Evolutionary conservation across 2,797 vertebrate species (phyloP).

Genomic region (Eulemur rubriventer): DNA sequence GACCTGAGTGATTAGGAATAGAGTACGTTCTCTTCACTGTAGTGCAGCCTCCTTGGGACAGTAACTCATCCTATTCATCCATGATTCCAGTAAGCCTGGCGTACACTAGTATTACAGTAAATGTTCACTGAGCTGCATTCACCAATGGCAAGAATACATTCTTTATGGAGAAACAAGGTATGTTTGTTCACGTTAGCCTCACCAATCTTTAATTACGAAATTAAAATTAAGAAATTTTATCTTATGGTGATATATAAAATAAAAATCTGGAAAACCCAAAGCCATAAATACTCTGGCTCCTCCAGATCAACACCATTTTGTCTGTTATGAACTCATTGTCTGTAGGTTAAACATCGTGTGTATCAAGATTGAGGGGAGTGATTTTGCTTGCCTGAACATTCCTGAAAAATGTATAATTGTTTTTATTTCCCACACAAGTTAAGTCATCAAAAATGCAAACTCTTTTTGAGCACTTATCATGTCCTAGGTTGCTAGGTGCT

Average conservation of each 20-base stretch:
- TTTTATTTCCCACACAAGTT: not conserved
- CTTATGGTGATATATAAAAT: not conserved
- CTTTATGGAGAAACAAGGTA: not conserved
- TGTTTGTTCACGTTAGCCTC: not conserved
- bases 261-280: not conserved
- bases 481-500: not conserved
- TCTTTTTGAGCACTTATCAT: not conserved
- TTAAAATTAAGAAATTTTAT: not conserved
- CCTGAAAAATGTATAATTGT: not conserved
- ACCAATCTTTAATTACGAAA: too few relatives aligned
- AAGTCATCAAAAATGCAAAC: not conserved
- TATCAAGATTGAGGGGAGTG: not conserved
- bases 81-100: not conserved
- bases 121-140: not conserved
- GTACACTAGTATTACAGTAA: accelerated
- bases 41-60: not conserved
- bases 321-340: not conserved
- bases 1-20: not conserved
- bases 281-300: not conserved
- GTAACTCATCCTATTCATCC: not conserved
- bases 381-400: not conserved
- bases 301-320: not conserved
- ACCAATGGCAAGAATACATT: not conserved
- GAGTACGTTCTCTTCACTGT: not conserved
- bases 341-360: not conserved